These are phyloP conservation scores for Orius insidiosus DNA, from an alignment of 1,140 invertebrate species.

Conservation along the genomic window DNA sequence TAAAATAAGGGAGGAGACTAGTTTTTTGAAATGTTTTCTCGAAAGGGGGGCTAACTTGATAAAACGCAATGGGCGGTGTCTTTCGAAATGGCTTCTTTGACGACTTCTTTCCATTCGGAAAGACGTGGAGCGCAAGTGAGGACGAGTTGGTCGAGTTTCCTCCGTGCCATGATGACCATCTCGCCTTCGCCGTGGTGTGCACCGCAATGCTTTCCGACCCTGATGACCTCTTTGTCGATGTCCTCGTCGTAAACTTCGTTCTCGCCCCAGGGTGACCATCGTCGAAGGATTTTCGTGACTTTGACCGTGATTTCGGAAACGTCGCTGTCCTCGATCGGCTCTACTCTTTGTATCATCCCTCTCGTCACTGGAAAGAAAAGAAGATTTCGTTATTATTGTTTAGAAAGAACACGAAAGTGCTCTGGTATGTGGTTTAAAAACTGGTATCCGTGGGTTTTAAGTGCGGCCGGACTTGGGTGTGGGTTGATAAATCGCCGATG, in stretches of 20 bases:
- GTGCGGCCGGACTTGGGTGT: neutral
- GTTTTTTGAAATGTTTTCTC: neutral
- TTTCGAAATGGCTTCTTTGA: conserved; percentile 34
- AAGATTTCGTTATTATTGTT: neutral
- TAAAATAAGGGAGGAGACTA: neutral
- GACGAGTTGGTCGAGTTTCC: conserved; percentile 47
- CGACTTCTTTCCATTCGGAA: conserved; percentile 45
- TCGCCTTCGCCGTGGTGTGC: conserved; percentile 50
- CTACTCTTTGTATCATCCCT: conserved; percentile 45
- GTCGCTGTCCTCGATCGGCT: conserved; percentile 40
- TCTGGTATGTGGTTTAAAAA: conserved; percentile 1
- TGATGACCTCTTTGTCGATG: conserved; percentile 15
- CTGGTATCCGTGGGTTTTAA: neutral
- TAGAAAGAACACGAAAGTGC: neutral
- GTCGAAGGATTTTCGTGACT: conserved; percentile 45
- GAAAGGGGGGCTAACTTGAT: conserved; percentile 23
- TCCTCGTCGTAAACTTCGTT: conserved; percentile 20
- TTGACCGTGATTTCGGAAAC: conserved; percentile 45
- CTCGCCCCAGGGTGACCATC: conserved; percentile 23
- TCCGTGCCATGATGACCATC: conserved; percentile 61
- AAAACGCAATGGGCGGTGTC: conserved; percentile 47
- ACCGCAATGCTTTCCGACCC: conserved; percentile 46
- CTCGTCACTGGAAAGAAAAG: conserved; percentile 35
- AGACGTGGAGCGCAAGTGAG: conserved; percentile 53
- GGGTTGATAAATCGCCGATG: too few relatives aligned